Base-by-base conservation (phyloP, 2,113 vertebrate genomes). In the Dipodomys spectabilis region DNA sequence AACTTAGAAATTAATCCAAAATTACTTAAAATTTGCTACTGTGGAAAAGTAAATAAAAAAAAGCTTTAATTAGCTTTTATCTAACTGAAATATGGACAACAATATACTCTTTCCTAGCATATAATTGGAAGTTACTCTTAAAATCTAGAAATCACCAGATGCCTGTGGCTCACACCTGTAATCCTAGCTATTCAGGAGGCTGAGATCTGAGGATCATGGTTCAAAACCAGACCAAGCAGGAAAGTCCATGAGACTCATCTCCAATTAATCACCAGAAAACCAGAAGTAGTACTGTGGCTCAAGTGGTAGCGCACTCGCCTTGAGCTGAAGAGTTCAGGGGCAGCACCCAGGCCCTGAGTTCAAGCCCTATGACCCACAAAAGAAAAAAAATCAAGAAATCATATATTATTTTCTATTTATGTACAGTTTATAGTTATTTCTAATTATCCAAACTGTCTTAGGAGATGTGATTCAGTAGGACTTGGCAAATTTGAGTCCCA, bases 31-130 rank as follows among this genome's bases (percentile, higher is more conserved):
- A 32, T 93, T 90, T 49, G 30, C 35, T 69, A 64, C 32, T 88
- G n/a, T 87, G 39, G 45, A 94, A 83, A 86, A 68, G 86, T 82
- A 83, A 67, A 78, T 93, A 73, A 62, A 30, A 95, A 81, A 53
- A 72, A 81, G 27, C 27, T 68, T 64, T 62, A 71, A 60, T 84
- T 87, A 20, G 19, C 83, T 74, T 92, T 94, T 81, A 53, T 82
- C 60, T 92, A 60, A 72, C 53, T 65, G 32, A 93, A 88, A 67
- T 78, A 72, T 22, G 22, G 44, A 35, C 80, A 82, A 69, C 82
- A 64, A 15, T 62, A 4, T 79, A 69, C 25, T 83, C 13, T 22
- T 95, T 93, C 88, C 32, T 80, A 85, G 20, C 6, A 62, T 49
- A 27, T 77, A 82, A 68, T 65, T 92, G 67, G 72, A n/a, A 83